phyloP scores from a whole-genome alignment of 1,140 invertebrate species.

The Ceratosolen fusciceps region DNA sequence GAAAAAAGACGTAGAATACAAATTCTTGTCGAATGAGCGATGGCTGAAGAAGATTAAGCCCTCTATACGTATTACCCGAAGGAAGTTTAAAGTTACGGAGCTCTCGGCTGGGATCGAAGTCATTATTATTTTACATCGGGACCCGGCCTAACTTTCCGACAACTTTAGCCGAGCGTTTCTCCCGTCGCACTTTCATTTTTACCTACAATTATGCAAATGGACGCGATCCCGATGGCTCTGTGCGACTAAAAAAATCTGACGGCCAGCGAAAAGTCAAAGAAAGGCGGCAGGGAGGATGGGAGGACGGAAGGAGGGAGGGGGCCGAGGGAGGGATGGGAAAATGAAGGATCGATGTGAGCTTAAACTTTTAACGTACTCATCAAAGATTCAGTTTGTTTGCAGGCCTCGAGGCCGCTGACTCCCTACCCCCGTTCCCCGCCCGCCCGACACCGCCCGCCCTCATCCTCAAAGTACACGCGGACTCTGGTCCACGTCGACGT shows the following conservation, averaged over 20 bases:
- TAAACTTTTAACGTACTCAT: constrained; percentile 45
- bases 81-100: no score
- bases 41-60: no score
- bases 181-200: background rate
- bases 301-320: constrained; percentile 41
- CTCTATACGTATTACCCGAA: no score
- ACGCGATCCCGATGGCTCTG: background rate
- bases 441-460: no score
- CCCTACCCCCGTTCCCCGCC: no score
- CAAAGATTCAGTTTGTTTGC: constrained; percentile 44
- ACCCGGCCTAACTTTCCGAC: background rate
- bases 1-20: no score
- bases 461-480: constrained; percentile 9
- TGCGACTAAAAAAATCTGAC: background rate
- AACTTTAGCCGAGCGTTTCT: background rate
- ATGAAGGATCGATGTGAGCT: constrained; percentile 25
- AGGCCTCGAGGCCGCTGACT: background rate
- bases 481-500: constrained; percentile 16
- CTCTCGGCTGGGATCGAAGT: no score
- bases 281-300: no score
- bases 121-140: background rate
- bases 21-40: no score
- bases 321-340: background rate
- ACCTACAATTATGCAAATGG: background rate
- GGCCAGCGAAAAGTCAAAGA: no score